Conservation (phyloP, 2,113 vertebrate genomes). For the Crypturellus undulatus region DNA sequence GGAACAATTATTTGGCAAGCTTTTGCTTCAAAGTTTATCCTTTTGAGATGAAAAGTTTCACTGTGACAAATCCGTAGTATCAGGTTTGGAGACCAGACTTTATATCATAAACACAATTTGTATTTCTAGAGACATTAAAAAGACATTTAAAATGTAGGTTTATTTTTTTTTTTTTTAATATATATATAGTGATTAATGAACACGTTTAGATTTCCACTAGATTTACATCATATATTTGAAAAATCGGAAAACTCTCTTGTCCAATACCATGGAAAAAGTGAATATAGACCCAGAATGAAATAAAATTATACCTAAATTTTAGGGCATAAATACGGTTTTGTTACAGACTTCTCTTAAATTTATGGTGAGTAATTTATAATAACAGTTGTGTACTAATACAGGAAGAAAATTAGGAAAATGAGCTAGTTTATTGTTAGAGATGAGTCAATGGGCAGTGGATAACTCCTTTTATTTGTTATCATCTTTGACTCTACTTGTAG, state of each 20-base stretch:
- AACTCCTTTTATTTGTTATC: neutral
- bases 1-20: neutral
- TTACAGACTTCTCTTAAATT: slow-evolving; percentile 7
- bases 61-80: neutral
- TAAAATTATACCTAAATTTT: neutral
- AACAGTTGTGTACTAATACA: slow-evolving; percentile 24
- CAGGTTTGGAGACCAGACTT: fast-evolving
- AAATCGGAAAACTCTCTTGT: neutral
- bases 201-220: neutral
- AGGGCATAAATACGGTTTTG: slow-evolving; percentile 33
- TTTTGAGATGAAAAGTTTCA: neutral
- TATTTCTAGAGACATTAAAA: neutral
- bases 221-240: neutral
- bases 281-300: neutral
- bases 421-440: slow-evolving; percentile 21
- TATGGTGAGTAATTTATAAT: slow-evolving; percentile 51
- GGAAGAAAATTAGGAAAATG: slow-evolving; percentile 17
- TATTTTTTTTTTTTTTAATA: neutral
- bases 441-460: neutral
- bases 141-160: neutral
- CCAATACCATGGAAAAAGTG: neutral
- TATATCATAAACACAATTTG: neutral
- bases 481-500: neutral
- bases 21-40: neutral
- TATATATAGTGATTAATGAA: neutral